A percentile compares a stretch with the other conserved stretches of the same genome.
phyloP scores from a whole-genome alignment of 2,888 invertebrate species.

The Lamellibrachia satsuma region DNA sequence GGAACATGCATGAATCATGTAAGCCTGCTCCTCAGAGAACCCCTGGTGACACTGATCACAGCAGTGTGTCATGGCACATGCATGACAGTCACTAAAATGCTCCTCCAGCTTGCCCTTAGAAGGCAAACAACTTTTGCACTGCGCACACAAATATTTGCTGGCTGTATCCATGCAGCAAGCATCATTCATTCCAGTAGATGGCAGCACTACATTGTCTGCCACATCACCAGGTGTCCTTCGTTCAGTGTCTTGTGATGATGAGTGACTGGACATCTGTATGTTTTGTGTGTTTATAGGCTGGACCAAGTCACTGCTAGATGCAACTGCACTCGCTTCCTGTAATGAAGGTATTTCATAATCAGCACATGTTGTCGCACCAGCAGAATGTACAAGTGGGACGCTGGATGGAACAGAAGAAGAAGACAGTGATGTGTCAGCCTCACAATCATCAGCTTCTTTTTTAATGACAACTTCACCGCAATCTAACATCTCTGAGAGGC shows the following conservation, averaged over 20 bases:
- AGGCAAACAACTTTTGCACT: neutral
- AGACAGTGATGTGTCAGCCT: neutral
- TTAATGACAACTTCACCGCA: neutral
- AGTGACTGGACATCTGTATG: neutral
- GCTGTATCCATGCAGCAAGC: neutral
- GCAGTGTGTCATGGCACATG: neutral
- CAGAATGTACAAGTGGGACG: neutral
- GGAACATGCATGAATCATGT: neutral
- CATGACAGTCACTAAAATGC: neutral
- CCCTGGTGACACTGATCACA: neutral
- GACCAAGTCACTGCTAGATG: neutral
- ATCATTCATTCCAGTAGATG: neutral
- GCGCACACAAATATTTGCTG: conserved; percentile 2
- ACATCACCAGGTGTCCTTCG: neutral
- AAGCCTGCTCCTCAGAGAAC: neutral
- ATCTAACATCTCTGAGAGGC: neutral
- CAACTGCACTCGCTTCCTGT: neutral
- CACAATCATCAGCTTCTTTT: neutral
- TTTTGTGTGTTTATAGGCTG: neutral
- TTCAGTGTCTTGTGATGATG: neutral
- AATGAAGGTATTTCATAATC: neutral
- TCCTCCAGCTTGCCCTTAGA: neutral
- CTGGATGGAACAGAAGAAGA: neutral
- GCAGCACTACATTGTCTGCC: neutral
- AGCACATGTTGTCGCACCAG: neutral